phyloP scores from a whole-genome alignment of 2,797 vertebrate genomes.

The Acanthopagrus latus region DNA sequence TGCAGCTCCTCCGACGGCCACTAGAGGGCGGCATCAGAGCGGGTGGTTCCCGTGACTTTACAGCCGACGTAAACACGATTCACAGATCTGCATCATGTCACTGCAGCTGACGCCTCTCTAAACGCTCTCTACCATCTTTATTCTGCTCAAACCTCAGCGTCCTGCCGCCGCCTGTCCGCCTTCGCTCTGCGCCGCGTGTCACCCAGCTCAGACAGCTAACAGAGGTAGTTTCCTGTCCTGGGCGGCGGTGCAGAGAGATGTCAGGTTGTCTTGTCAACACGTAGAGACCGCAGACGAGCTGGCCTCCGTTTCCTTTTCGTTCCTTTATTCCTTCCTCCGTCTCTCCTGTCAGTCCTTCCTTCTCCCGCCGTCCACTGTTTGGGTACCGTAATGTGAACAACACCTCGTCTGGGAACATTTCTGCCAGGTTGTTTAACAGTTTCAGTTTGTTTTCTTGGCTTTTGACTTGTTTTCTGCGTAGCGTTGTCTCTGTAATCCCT shows the following conservation, averaged over 20 bases:
- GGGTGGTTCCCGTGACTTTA: no score
- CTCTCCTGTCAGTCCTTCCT: neutral
- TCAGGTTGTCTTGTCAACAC: slow-evolving; percentile 24
- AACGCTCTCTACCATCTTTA: neutral
- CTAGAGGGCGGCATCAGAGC: no score
- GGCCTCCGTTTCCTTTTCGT: slow-evolving; percentile 17
- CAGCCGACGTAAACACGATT: no score
- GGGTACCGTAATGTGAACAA: no score
- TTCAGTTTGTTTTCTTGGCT: neutral
- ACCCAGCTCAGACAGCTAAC: slow-evolving; percentile 15
- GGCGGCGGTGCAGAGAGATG: neutral
- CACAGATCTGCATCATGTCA: neutral
- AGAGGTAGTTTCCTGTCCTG: neutral
- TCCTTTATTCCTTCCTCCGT: neutral
- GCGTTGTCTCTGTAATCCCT: neutral
- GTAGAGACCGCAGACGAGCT: slow-evolving; percentile 8
- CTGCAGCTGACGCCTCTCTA: neutral
- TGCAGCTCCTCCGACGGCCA: no score
- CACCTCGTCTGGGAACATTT: no score
- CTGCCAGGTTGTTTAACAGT: no score
- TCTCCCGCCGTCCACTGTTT: neutral
- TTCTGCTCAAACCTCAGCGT: no score
- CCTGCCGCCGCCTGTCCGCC: neutral
- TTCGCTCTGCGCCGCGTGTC: slow-evolving; percentile 1
- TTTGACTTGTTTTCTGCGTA: no score